Conservation (phyloP, 1,140 invertebrate species). For the Steinernema khuongi region DNA sequence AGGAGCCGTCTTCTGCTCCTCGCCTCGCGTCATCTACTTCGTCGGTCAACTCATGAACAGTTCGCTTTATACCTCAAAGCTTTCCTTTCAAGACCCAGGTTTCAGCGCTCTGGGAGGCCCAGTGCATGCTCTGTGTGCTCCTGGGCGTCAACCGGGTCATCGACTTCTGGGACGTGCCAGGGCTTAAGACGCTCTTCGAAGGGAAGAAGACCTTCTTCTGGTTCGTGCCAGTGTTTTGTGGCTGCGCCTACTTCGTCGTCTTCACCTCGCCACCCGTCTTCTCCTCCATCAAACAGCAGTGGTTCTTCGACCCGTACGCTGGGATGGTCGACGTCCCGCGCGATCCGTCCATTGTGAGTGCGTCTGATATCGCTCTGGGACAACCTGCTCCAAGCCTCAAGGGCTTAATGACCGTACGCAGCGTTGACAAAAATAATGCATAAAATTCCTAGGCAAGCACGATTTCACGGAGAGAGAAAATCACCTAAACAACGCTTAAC, state of each 20-base stretch:
- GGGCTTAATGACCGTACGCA: no score
- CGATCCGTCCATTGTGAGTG: background rate
- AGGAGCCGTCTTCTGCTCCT: background rate
- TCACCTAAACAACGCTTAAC: no score
- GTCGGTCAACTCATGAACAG: background rate
- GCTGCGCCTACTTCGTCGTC: background rate
- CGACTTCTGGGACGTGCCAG: background rate
- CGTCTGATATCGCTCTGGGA: no score
- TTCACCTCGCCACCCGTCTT: background rate
- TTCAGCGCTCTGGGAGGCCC: constrained; percentile 6
- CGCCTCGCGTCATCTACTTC: background rate
- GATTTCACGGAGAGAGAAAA: no score
- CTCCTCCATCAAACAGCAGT: background rate
- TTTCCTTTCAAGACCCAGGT: background rate
- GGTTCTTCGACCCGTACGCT: background rate
- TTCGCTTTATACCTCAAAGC: background rate
- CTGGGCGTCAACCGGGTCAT: background rate
- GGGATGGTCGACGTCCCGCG: background rate
- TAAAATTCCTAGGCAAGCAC: no score
- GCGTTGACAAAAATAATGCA: no score
- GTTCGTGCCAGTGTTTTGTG: background rate
- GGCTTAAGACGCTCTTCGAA: background rate
- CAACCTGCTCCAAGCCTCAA: no score
- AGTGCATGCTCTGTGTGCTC: background rate
- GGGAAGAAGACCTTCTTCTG: background rate